Percentiles rank a stretch among this genome's conserved stretches.
Conservation (phyloP, 2,113 vertebrate species). For the Pseudorectes ferrugineus region DNA sequence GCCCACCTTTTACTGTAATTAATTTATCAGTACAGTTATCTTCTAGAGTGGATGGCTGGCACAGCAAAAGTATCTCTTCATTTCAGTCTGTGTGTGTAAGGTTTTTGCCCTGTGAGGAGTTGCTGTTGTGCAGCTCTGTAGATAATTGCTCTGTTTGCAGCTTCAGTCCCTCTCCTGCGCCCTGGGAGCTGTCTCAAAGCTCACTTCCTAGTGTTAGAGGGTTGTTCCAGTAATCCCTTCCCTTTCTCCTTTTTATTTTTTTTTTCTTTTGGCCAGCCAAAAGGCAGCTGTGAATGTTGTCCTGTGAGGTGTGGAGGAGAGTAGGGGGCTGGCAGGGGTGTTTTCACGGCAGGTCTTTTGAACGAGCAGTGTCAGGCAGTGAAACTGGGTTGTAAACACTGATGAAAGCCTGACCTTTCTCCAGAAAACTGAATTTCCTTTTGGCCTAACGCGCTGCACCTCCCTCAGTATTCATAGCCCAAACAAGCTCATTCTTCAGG, state of each 20-base stretch:
- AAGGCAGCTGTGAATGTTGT: not conserved
- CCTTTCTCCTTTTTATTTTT: not conserved
- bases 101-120: not conserved
- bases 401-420: not conserved
- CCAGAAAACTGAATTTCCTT: not conserved
- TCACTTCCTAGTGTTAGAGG: not conserved
- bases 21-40: not conserved
- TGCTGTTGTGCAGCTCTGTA: not conserved
- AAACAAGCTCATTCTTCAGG: not conserved
- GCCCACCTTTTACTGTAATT: not conserved
- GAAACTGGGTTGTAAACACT: not conserved
- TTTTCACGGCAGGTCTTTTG: not conserved
- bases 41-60: not conserved
- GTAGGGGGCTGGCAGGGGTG: not conserved
- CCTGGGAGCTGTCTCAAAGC: not conserved
- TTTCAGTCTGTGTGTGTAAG: not conserved
- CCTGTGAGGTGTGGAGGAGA: not conserved
- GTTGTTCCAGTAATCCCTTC: not conserved
- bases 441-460: not conserved
- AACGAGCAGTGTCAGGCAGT: not conserved
- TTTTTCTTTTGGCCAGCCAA: not conserved
- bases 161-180: not conserved
- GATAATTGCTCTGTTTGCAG: not conserved
- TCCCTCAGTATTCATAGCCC: not conserved
- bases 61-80: not conserved